A percentile compares a stretch with the other conserved stretches of the same genome.
These are phyloP conservation scores for Nowickia ferox DNA, from an alignment of 2,888 invertebrate genomes.

Conservation along the genomic window DNA sequence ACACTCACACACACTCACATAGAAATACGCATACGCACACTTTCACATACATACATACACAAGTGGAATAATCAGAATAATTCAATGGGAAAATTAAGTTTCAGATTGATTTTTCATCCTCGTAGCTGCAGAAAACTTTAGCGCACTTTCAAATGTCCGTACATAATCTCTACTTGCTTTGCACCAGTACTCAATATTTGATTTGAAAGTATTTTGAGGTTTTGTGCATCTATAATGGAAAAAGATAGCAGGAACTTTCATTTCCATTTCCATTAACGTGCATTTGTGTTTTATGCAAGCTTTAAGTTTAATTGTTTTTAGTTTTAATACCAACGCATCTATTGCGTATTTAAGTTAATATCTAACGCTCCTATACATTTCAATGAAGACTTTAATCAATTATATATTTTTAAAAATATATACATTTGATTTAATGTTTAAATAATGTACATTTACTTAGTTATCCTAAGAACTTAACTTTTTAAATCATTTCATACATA, in stretches of 20 bases:
- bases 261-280: constrained; percentile 3
- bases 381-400: constrained; percentile 53
- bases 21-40: neutral
- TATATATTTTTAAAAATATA: constrained; percentile 68
- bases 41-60: constrained; percentile 6
- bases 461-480: constrained; percentile 45
- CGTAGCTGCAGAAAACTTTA: neutral
- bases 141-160: neutral
- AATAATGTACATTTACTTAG: constrained; percentile 60
- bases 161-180: neutral
- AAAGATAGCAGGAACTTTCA: neutral
- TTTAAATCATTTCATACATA: constrained; percentile 34
- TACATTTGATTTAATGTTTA: constrained; percentile 55
- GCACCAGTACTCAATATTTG: neutral
- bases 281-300: constrained; percentile 37
- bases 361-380: constrained; percentile 12
- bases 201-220: neutral
- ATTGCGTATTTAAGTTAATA: constrained; percentile 32
- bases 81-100: neutral
- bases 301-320: constrained; percentile 44
- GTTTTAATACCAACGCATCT: constrained; percentile 12
- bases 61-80: neutral
- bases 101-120: neutral
- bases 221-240: neutral
- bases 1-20: neutral